Evolutionary conservation across 2,888 invertebrate species (phyloP).

Genomic region (Aspidapion aeneum): DNA sequence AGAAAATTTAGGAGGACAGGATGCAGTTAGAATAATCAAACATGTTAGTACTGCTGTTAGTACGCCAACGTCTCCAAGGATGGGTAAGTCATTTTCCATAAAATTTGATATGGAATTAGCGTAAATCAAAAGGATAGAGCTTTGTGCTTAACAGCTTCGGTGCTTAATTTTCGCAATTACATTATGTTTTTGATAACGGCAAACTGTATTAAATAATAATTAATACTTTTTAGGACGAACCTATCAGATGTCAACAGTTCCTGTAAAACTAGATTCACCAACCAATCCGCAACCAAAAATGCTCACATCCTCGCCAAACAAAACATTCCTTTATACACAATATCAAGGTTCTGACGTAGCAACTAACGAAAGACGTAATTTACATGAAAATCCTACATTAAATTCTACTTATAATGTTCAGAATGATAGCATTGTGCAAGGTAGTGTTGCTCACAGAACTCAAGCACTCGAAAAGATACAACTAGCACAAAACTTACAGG

Average conservation of each 20-base stretch:
- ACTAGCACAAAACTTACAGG: background rate
- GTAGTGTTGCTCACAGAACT: background rate
- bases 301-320: background rate
- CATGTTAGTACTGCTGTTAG: conserved; percentile 42
- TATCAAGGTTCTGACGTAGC: background rate
- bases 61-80: conserved; percentile 47
- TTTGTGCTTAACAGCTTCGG: no score
- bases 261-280: conserved; percentile 35
- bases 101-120: background rate
- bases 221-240: conserved; percentile 27
- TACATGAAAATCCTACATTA: background rate
- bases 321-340: background rate
- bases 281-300: conserved; percentile 18
- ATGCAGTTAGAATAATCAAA: conserved; percentile 22
- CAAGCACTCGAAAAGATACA: background rate
- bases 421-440: background rate
- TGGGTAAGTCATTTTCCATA: conserved; percentile 34
- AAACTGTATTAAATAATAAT: background rate
- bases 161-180: no score
- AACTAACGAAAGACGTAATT: background rate
- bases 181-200: no score
- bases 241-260: conserved; percentile 29
- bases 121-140: background rate
- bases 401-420: background rate
- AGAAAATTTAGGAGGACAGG: conserved; percentile 23